Evolutionary conservation across 2,797 vertebrate species (phyloP).

Genomic region (Gymnothorax javanicus): DNA sequence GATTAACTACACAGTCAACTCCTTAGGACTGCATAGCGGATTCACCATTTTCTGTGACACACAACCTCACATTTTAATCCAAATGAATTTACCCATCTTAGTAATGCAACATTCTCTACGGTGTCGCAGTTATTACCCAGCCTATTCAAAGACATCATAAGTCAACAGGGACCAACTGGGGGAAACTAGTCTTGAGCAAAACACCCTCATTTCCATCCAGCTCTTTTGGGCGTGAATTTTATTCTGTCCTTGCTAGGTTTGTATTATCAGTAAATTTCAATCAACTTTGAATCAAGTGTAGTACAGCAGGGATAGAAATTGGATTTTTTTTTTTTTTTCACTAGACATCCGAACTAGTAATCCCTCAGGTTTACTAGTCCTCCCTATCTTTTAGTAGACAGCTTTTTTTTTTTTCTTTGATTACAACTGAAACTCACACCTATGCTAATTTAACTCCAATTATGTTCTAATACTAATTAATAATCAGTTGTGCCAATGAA

Average conservation of each 20-base stretch:
- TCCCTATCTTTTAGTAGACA: too few relatives aligned
- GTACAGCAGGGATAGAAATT: not conserved
- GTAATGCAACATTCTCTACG: not conserved
- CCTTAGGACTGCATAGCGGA: not conserved
- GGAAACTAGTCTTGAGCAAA: not conserved
- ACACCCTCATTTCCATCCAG: not conserved
- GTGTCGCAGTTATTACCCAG: not conserved
- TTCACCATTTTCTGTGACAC: not conserved
- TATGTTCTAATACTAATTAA: too few relatives aligned
- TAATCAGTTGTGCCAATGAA: too few relatives aligned
- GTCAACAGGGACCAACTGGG: not conserved
- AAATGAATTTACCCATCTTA: not conserved
- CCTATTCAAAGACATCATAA: not conserved
- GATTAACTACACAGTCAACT: not conserved
- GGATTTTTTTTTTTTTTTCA: too few relatives aligned
- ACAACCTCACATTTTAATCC: not conserved
- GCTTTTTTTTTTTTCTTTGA: too few relatives aligned
- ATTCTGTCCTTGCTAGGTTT: not conserved
- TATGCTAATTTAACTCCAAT: too few relatives aligned
- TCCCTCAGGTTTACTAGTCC: too few relatives aligned
- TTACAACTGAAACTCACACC: too few relatives aligned
- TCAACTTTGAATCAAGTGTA: not conserved
- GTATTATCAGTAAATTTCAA: not conserved
- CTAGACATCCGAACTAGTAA: too few relatives aligned
- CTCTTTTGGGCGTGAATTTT: not conserved